These are phyloP conservation scores for Megalonaias nervosa DNA, from an alignment of 1,140 invertebrate species.

Conservation along the genomic window DNA sequence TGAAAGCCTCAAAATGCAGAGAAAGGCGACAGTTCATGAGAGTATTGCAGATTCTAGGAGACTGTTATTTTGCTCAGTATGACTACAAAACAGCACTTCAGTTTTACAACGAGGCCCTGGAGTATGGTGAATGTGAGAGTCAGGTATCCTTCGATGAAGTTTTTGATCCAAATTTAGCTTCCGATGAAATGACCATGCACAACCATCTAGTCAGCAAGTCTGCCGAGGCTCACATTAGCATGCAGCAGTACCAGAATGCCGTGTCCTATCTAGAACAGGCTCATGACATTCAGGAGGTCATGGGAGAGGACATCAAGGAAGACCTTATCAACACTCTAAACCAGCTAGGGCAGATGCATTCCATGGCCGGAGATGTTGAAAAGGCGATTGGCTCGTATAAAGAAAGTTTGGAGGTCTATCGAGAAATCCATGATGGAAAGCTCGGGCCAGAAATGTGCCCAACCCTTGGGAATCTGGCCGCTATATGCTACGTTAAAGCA, in stretches of 20 bases:
- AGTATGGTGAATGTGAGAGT: slow-evolving; percentile 59
- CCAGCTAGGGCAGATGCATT: slow-evolving; percentile 67
- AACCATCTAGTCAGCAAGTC: slow-evolving; percentile 66
- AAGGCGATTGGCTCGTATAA: slow-evolving; percentile 67
- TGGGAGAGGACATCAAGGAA: slow-evolving; percentile 67
- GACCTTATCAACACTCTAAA: slow-evolving; percentile 63
- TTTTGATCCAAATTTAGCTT: slow-evolving; percentile 58
- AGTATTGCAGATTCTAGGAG: slow-evolving; percentile 64
- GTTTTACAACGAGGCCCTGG: slow-evolving; percentile 66
- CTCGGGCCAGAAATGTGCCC: slow-evolving; percentile 65
- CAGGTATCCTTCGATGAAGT: slow-evolving; percentile 54
- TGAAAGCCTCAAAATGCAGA: slow-evolving; percentile 55
- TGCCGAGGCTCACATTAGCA: slow-evolving; percentile 66
- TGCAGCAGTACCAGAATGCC: slow-evolving; percentile 68
- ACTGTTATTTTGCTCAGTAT: slow-evolving; percentile 67
- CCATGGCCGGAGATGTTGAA: slow-evolving; percentile 63
- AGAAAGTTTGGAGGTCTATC: slow-evolving; percentile 63
- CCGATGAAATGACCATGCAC: slow-evolving; percentile 66
- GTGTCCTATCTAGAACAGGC: slow-evolving; percentile 65
- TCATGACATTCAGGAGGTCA: slow-evolving; percentile 63
- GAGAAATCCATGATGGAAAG: slow-evolving; percentile 62
- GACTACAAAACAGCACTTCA: slow-evolving; percentile 64
- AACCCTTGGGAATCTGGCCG: slow-evolving; percentile 64
- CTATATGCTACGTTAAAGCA: slow-evolving; percentile 69
- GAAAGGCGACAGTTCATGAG: slow-evolving; percentile 64